Evolutionary conservation across 1,140 invertebrate genomes (phyloP), one percentile per base, ranked within the genome.

Genomic region (Oedothorax gibbosus): DNA sequence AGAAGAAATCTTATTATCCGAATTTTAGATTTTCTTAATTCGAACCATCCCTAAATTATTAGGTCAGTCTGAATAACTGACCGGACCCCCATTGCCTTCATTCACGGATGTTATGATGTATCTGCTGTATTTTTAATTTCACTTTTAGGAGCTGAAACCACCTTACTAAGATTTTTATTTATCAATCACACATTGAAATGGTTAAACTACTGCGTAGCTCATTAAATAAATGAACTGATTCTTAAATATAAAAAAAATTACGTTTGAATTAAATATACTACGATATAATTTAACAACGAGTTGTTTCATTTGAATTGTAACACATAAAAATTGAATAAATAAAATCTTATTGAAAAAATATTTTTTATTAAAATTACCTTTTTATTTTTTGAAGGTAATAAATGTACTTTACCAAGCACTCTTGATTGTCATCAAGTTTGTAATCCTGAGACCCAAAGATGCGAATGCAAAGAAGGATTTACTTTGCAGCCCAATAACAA

Each of bases 401-500:
- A 10, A n/a, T 71, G 68, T 21, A 50, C 7, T 53, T 51, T 71
- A 51, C 68, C 68, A 51, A 71, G 35, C 9, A 71, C 18, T 5
- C 11, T 75, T 11, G 50, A 49, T 2, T 75, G 72, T 6, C 53
- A 75, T 35, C 72, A 75, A 20, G 35, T 57, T 5, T 75, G 72
- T 21, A 14, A 75, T 10, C 7, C 53, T 12, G 72, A 57, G 0
- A 35, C 51, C 56, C 5, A 57, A 15, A 57, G 18, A 7, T 75
- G 72, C n/a, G 72, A 49, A 9, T 75, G 72, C 18, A 12, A n/a
- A 15, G 0, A 8, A 12, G 72, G 72, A 20, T 75, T 75, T 20
- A 57, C 54, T 57, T 12, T 75, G 7, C 72, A 75, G 18, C 20
- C 72, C 11, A 56, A 75, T 21, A 75, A 60, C 2, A 75, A 54